These are phyloP conservation scores for Rhinopomastus cyanomelas DNA, from an alignment of 2,113 vertebrate species.

Conservation along the genomic window DNA sequence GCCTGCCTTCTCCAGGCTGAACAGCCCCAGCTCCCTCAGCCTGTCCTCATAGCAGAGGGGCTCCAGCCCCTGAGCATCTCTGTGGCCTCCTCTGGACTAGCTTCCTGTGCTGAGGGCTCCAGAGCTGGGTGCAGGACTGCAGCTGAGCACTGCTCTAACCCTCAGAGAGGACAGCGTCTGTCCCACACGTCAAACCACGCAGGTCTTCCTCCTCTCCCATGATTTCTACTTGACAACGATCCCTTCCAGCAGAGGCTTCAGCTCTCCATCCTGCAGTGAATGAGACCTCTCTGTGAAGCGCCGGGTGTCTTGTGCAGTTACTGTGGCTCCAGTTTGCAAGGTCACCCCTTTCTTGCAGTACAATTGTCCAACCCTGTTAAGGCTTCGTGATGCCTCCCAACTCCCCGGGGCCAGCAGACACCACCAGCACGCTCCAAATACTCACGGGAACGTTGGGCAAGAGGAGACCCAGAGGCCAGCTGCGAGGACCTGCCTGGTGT, in stretches of 20 bases:
- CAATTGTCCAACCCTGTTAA: slow-evolving; percentile 30
- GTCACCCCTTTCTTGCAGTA: slow-evolving; percentile 20
- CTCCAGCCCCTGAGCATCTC: no score
- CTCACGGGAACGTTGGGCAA: slow-evolving; percentile 2
- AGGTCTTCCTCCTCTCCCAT: neutral
- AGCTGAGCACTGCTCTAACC: neutral
- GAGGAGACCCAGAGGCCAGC: neutral
- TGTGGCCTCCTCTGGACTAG: no score
- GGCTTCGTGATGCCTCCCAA: neutral
- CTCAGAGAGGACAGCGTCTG: neutral
- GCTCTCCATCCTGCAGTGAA: neutral
- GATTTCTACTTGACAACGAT: neutral
- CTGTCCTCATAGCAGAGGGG: no score
- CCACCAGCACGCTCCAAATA: neutral
- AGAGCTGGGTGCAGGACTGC: no score
- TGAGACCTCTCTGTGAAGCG: neutral
- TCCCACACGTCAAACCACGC: neutral
- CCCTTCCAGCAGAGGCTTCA: neutral
- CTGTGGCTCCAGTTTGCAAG: neutral
- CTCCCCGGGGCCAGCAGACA: neutral
- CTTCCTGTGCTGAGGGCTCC: no score
- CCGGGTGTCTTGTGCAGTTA: neutral
- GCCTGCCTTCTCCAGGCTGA: no score
- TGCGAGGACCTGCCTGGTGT: neutral
- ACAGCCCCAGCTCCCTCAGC: no score